These are phyloP conservation scores for Crocodylus rhombifer DNA, from an alignment of 2,797 vertebrate species.

Conservation along the genomic window DNA sequence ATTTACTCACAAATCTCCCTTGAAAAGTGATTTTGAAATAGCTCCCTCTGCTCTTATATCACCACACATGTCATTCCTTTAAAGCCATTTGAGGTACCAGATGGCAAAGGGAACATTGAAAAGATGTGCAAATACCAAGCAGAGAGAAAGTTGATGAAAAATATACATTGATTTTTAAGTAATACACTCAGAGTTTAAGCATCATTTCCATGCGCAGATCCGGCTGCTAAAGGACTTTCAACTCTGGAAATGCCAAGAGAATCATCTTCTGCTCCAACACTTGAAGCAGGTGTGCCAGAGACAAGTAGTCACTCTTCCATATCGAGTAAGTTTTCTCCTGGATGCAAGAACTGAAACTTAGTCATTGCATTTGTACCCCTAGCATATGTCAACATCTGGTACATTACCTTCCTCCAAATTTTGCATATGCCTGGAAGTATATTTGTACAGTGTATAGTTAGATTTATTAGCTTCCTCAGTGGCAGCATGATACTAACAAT, in stretches of 20 bases:
- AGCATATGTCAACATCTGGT: neutral
- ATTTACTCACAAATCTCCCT: neutral
- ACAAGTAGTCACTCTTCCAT: constrained; percentile 95
- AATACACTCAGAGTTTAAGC: constrained; percentile 29
- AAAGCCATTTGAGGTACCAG: constrained; percentile 20
- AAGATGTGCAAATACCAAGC: neutral
- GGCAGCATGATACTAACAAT: neutral
- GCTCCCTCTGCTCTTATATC: neutral
- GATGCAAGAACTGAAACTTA: constrained; percentile 19
- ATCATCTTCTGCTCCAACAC: constrained; percentile 94
- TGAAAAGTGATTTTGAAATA: constrained; percentile 13
- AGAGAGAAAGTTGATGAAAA: constrained; percentile 2
- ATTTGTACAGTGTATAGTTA: neutral
- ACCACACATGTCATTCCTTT: neutral
- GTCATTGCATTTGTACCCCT: neutral
- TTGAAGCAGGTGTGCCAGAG: constrained; percentile 93
- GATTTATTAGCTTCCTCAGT: neutral
- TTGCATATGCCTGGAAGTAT: neutral
- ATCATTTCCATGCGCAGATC: constrained; percentile 86
- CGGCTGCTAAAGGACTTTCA: constrained; percentile 89
- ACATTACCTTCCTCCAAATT: constrained; percentile 3
- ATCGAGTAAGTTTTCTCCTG: constrained; percentile 88
- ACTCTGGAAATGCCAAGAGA: constrained; percentile 96
- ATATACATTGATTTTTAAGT: constrained; percentile 14
- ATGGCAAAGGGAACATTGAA: constrained; percentile 15